A percentile compares a stretch with the other conserved stretches of the same genome.
Evolutionary conservation across 2,888 invertebrate genomes (phyloP).

Genomic region (Ichneumon xanthorius): DNA sequence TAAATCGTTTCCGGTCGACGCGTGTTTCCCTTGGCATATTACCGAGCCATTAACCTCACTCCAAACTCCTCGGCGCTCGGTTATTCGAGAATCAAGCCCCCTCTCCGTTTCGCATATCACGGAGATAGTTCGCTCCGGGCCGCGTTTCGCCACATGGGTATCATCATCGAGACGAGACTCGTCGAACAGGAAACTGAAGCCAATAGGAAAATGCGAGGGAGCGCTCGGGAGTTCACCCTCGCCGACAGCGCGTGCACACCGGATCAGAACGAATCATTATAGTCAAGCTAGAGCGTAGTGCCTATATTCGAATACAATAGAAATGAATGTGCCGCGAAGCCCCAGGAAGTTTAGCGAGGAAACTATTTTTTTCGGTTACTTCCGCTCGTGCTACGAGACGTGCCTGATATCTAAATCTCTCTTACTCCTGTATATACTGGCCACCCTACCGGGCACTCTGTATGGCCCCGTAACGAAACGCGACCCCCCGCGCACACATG

Average conservation of each 20-base stretch:
- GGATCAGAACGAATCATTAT: slow-evolving; percentile 84
- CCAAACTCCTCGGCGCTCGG: slow-evolving; percentile 28
- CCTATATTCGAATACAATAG: slow-evolving; percentile 53
- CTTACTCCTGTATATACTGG: slow-evolving; percentile 5
- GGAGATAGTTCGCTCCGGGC: slow-evolving; percentile 38
- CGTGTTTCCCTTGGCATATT: slow-evolving; percentile 81
- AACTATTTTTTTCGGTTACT: slow-evolving; percentile 74
- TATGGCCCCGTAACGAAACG: slow-evolving; percentile 76
- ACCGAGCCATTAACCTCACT: slow-evolving; percentile 81
- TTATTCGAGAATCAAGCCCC: slow-evolving; percentile 47
- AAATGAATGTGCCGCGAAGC: slow-evolving; percentile 72
- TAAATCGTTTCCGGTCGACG: slow-evolving; percentile 83
- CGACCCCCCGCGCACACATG: slow-evolving; percentile 66
- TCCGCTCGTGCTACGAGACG: slow-evolving; percentile 61
- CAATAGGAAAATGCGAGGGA: slow-evolving; percentile 52
- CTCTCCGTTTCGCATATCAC: slow-evolving; percentile 48
- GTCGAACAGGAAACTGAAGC: slow-evolving; percentile 45
- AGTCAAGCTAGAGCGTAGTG: slow-evolving; percentile 64
- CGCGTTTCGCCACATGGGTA: slow-evolving; percentile 54
- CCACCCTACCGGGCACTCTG: slow-evolving; percentile 48
- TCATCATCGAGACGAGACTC: slow-evolving; percentile 42
- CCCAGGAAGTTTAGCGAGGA: slow-evolving; percentile 83
- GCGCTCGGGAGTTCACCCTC: slow-evolving; percentile 63
- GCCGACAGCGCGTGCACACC: slow-evolving; percentile 70
- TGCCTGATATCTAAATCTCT: slow-evolving; percentile 80